Base-by-base conservation (phyloP, 2,113 vertebrate species). In the Dipodomys ordii region DNA sequence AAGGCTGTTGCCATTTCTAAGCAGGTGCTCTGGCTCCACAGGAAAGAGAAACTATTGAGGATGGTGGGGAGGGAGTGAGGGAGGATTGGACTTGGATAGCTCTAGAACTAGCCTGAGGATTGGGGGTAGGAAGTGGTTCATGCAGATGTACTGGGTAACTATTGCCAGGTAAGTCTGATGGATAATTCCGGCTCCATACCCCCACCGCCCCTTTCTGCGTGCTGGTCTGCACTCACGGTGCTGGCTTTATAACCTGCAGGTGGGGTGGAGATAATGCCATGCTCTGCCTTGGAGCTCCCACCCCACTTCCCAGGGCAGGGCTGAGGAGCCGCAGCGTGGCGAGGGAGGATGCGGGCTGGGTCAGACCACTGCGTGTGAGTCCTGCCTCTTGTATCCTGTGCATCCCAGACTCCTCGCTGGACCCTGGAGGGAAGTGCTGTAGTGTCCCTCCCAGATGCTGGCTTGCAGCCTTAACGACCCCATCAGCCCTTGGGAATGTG, bases 21-120 rank as follows among this genome's bases (percentile, higher is more conserved):
- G 92, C 95, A 96, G 95, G 96, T 94, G 94, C 93, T 83, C 83
- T 92, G 90, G 91, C 92, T 90, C 44, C 22, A 0, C 0, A 46
- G 77, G 65, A 88, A 65, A 77, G 32, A 77, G 32, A 90, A 46
- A 20, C 32, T 67, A 23, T 3, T 79, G 60, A 76, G 27, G 73
- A 64, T 35, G 78, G 25, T 15, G 2, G 49, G 64, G 57, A 53
- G 28, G 87, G 32, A 11, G n/a, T 6, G 44, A 19, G 57, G 22
- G 22, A 46, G 22, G 27, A 44, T 25, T 57, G 53, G 25, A 64
- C 87, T 35, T 72, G 77, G 83, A 65, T 28, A 53, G 60, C 74
- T 76, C 65, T 74, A 67, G 79, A 76, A 69, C 2, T 19, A 30
- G 67, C 64, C 46, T 74, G 32, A 28, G 57, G 69, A 9, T 46